Conservation (phyloP, 2,113 vertebrate species). For the Dinomys branickii region DNA sequence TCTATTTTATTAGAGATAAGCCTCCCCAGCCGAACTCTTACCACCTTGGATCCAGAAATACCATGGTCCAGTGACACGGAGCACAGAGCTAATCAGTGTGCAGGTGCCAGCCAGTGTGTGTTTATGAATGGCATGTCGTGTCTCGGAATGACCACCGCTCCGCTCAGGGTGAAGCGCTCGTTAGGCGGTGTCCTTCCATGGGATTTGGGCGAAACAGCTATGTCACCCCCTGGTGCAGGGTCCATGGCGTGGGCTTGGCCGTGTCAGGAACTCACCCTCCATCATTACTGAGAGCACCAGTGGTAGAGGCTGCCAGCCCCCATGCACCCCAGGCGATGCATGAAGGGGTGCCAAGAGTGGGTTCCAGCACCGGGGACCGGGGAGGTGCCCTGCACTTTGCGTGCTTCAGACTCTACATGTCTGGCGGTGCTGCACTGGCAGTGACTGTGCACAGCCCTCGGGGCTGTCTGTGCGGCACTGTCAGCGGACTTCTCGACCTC, state of each 20-base stretch:
- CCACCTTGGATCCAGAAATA: background rate
- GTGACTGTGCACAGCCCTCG: fast-evolving
- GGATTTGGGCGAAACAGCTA: background rate
- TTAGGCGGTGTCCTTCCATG: background rate
- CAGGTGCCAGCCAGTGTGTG: background rate
- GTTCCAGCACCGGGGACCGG: too few relatives aligned
- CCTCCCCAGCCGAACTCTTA: background rate
- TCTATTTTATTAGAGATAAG: background rate
- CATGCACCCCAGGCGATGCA: background rate
- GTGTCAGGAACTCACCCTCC: background rate
- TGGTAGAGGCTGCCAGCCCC: background rate
- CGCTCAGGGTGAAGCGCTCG: background rate
- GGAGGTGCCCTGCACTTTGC: background rate
- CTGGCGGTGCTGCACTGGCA: background rate
- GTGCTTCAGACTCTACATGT: background rate
- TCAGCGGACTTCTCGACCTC: background rate
- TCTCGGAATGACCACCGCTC: background rate
- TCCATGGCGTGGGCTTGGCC: background rate
- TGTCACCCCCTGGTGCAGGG: background rate
- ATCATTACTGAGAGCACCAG: background rate
- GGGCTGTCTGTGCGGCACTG: background rate
- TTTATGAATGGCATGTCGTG: background rate
- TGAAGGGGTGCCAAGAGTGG: background rate
- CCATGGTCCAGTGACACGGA: background rate
- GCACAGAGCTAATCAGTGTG: background rate